Evolutionary conservation across 2,113 vertebrate genomes (phyloP), one percentile per base, ranked within the genome.

Genomic region (Bombycilla garrulus): DNA sequence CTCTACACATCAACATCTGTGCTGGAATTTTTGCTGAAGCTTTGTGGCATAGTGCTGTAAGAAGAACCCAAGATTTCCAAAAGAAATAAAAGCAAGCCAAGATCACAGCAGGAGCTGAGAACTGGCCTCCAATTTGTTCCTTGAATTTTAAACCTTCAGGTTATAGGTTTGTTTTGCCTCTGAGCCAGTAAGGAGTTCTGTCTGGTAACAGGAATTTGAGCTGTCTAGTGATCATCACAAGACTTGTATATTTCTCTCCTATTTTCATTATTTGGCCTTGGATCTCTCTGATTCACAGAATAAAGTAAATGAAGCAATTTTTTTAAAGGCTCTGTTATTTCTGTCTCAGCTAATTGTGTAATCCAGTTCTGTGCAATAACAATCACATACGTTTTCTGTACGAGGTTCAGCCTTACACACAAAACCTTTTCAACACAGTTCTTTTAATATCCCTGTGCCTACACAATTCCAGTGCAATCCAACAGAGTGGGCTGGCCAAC

Each of bases 401-500:
- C 48, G 74, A 86, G 94, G 93, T 94, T 96, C 96, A 97, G 88
- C 90, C 85, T 94, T 73, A 88, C 87, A 92, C 73, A 91, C 72
- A 94, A 95, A 97, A 96, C 95, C 96, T 97, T 95, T 97, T 96
- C 95, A 94, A 86, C 84, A 90, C 65, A 88, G 93, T 92, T 96
- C 94, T 95, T 96, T 94, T 96, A 96, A 96, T 96, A 96, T 94
- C 95, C 95, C 88, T 74, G 87, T 97, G 94, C 94, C 91, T 97
- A 96, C 96, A 97, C 93, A 93, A 96, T 95, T 96, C 95, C 96
- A 96, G 95, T 94, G 91, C 92, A 94, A 95, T 96, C 95, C 95
- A 96, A 97, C 88, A 84, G 96, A 95, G 94, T 94, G 90, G 96
- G 96, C 94, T 93, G 91, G 96, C 96, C 93, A 95, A 95, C 90